Evolutionary conservation across 2,797 vertebrate species (phyloP).

Genomic region (Microhierax caerulescens): DNA sequence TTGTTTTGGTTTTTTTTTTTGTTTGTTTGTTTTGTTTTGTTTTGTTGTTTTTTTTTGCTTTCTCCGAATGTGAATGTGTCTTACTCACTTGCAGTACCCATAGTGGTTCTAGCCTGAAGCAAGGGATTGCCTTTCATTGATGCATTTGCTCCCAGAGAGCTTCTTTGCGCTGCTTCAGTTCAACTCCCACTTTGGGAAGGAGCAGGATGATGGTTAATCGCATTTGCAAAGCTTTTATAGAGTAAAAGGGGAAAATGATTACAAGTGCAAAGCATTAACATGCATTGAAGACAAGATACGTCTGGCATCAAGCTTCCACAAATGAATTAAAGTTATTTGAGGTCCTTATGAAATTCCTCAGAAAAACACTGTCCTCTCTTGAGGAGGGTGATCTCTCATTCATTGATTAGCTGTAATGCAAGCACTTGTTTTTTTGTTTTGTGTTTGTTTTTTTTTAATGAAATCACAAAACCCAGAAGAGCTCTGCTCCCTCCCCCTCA

Average conservation of each 20-base stretch:
- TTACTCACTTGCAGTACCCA: accelerated
- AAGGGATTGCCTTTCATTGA: neutral
- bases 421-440: neutral
- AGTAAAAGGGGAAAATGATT: neutral
- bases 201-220: neutral
- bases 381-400: neutral
- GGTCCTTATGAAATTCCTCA: too few relatives aligned
- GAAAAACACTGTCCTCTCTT: too few relatives aligned
- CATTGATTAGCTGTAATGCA: neutral
- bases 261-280: neutral
- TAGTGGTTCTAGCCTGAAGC: neutral
- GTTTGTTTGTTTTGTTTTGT: too few relatives aligned
- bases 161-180: neutral
- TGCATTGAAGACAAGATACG: too few relatives aligned
- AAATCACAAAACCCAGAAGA: neutral
- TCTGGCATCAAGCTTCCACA: neutral
- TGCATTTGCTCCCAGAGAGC: neutral
- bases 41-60: neutral
- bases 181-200: neutral
- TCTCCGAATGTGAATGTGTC: accelerated
- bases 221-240: neutral
- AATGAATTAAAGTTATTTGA: neutral
- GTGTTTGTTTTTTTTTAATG: too few relatives aligned
- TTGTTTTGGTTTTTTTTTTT: too few relatives aligned
- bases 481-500: neutral